Evolutionary conservation across 1,140 invertebrate genomes (phyloP).

Genomic region (Eciton burchellii): DNA sequence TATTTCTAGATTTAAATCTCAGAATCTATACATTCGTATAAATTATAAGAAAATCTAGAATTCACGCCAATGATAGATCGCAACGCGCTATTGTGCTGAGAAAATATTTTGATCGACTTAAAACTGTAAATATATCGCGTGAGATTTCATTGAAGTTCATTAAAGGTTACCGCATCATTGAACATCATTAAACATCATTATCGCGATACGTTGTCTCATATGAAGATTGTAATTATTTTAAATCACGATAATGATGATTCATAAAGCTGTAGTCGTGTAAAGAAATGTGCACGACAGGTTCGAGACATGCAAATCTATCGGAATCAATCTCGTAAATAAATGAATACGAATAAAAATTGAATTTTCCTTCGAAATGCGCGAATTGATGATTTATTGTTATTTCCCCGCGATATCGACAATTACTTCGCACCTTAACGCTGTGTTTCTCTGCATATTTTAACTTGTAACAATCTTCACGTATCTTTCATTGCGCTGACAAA

Average conservation of each 20-base stretch:
- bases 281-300: too few relatives aligned
- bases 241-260: conserved; percentile 36
- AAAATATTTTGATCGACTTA: neutral
- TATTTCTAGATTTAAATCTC: neutral
- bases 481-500: neutral
- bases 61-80: neutral
- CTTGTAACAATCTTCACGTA: neutral
- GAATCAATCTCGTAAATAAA: conserved; percentile 56
- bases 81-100: neutral
- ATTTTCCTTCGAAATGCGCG: neutral
- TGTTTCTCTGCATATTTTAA: neutral
- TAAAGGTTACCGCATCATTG: neutral
- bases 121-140: neutral
- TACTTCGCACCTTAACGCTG: neutral
- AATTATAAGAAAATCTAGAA: conserved; percentile 9
- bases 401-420: neutral
- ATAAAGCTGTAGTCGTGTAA: neutral
- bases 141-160: neutral
- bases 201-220: neutral
- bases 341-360: conserved; percentile 37
- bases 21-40: neutral
- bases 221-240: neutral
- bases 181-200: too few relatives aligned
- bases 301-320: neutral
- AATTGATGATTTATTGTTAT: neutral